Evolutionary conservation across 2,888 invertebrate species (phyloP).

Genomic region (Coleophora deauratella): DNA sequence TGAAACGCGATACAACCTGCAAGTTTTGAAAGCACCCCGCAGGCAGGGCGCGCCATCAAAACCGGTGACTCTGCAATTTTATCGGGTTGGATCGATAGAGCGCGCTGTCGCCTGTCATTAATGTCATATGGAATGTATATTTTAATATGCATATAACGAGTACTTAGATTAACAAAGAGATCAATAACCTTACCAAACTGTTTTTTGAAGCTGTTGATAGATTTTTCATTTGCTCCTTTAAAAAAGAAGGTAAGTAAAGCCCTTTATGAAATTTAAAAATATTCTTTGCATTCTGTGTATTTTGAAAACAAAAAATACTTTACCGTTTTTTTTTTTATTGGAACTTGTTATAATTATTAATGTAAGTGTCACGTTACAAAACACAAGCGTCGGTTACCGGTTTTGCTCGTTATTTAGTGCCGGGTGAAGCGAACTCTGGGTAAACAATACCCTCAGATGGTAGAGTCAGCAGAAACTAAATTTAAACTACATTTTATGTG

Average conservation of each 20-base stretch:
- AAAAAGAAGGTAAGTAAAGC: too few relatives aligned
- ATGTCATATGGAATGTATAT: slow-evolving; percentile 18
- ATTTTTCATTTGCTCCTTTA: too few relatives aligned
- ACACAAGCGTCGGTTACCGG: slow-evolving; percentile 24
- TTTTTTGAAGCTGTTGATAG: too few relatives aligned
- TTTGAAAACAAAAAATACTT: too few relatives aligned
- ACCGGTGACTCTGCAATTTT: slow-evolving; percentile 48
- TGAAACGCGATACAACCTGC: slow-evolving; percentile 8
- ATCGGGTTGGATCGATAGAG: slow-evolving; percentile 33
- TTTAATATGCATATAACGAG: not conserved
- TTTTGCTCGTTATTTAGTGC: slow-evolving; percentile 16
- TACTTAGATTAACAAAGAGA: too few relatives aligned
- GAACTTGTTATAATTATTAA: not conserved
- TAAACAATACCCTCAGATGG: slow-evolving; percentile 28
- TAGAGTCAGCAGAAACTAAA: too few relatives aligned
- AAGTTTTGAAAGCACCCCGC: slow-evolving; percentile 25
- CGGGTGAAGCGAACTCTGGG: slow-evolving; percentile 14
- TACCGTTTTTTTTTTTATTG: not conserved
- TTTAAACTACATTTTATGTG: too few relatives aligned
- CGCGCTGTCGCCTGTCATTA: slow-evolving; percentile 38
- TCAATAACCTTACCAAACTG: too few relatives aligned
- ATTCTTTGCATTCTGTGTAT: too few relatives aligned
- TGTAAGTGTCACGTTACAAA: slow-evolving; percentile 8
- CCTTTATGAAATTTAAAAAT: too few relatives aligned
- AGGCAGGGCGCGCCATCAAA: slow-evolving; percentile 42